These are phyloP conservation scores for Euwallacea similis DNA, from an alignment of 1,140 invertebrate genomes.

Conservation along the genomic window DNA sequence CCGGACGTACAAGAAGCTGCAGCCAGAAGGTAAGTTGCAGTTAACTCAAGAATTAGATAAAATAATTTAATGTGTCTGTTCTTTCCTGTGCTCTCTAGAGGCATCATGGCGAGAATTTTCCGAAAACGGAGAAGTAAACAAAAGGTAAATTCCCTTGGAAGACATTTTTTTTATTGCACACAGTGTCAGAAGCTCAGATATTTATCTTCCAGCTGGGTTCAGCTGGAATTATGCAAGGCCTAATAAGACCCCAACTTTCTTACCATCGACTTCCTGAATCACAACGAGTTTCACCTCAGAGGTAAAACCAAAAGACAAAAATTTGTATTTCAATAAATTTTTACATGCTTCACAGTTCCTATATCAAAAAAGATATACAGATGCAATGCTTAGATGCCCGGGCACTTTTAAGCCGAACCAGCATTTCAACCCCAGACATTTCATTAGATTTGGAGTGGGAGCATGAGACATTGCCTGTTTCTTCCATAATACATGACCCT, in stretches of 20 bases:
- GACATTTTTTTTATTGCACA: too few species aligned
- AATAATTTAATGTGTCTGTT: too few species aligned
- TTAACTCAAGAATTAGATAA: too few species aligned
- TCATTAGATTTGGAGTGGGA: slow-evolving; percentile 65
- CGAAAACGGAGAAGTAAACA: slow-evolving; percentile 42
- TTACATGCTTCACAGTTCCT: slow-evolving; percentile 48
- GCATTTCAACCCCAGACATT: slow-evolving; percentile 58
- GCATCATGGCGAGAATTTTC: slow-evolving; percentile 45
- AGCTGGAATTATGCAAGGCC: slow-evolving; percentile 57
- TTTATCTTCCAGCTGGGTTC: slow-evolving; percentile 46
- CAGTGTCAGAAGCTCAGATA: too few species aligned
- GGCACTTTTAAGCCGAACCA: slow-evolving; percentile 53
- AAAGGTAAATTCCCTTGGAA: slow-evolving; percentile 38
- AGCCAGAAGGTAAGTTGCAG: too few species aligned
- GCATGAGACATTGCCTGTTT: slow-evolving; percentile 56
- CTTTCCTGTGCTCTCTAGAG: slow-evolving; percentile 28
- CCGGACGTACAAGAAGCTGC: too few species aligned
- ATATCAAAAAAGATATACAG: slow-evolving; percentile 54
- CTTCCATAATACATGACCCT: slow-evolving; percentile 47
- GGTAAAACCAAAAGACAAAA: slow-evolving; percentile 36
- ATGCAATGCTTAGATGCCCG: slow-evolving; percentile 58
- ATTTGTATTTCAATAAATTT: neutral
- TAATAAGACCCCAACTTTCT: slow-evolving; percentile 54
- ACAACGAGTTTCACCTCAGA: slow-evolving; percentile 47
- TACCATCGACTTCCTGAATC: slow-evolving; percentile 55